Percentiles rank a stretch among this genome's conserved stretches.
Conservation (phyloP, 2,113 vertebrate genomes). For the Perca schrenkii region DNA sequence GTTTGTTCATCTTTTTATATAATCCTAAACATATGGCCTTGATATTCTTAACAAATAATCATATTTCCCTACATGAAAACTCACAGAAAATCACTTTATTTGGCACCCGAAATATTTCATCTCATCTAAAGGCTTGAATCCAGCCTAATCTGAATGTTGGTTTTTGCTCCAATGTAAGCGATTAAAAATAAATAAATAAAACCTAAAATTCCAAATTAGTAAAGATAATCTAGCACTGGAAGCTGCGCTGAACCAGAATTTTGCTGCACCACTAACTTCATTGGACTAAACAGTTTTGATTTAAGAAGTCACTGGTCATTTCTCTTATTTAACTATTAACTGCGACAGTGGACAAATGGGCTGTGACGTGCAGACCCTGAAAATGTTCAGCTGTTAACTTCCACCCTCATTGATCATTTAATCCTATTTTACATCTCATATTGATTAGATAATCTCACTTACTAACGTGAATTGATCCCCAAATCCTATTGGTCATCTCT, state of each 20-base stretch:
- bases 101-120: conserved; percentile 55
- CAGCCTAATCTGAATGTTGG: conserved; percentile 60
- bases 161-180: conserved; percentile 19
- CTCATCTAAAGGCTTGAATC: conserved; percentile 41
- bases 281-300: background rate
- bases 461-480: conserved; percentile 47
- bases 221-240: conserved; percentile 14
- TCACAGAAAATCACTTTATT: conserved; percentile 20
- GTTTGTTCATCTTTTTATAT: conserved; percentile 14
- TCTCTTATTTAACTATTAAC: background rate
- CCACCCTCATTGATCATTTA: conserved; percentile 42
- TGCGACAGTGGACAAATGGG: background rate
- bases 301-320: background rate
- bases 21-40: background rate
- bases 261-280: background rate
- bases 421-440: conserved; percentile 51
- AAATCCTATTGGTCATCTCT: conserved; percentile 36
- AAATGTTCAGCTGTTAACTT: conserved; percentile 29
- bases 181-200: background rate
- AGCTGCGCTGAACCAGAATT: background rate
- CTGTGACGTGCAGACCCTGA: background rate
- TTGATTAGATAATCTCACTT: conserved; percentile 58
- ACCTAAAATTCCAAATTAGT: conserved; percentile 1
- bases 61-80: conserved; percentile 11
- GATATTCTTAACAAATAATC: conserved; percentile 9